Percentiles rank a stretch among this genome's conserved stretches.
phyloP scores from a whole-genome alignment of 2,113 vertebrate genomes.

The Podarcis raffonei region DNA sequence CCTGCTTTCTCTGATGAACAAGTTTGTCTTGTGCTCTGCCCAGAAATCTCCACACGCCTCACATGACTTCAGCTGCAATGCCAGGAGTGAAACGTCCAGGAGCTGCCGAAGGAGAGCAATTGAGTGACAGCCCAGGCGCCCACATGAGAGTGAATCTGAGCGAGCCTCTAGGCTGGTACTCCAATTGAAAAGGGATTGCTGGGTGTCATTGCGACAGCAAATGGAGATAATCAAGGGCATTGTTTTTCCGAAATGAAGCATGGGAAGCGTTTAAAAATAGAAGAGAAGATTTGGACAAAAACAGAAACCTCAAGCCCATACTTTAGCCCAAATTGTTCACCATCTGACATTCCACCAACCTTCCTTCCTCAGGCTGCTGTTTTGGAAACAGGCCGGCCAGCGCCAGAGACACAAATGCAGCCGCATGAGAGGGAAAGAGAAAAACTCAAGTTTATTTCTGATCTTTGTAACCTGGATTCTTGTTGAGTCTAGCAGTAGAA shows the following conservation, averaged over 20 bases:
- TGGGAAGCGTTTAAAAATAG: slow-evolving; percentile 60
- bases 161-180: slow-evolving; percentile 17
- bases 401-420: not conserved
- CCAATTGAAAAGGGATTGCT: slow-evolving; percentile 24
- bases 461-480: not conserved
- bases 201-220: slow-evolving; percentile 61
- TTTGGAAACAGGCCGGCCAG: not conserved
- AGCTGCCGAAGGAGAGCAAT: not conserved
- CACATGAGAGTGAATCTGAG: not conserved
- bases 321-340: not conserved
- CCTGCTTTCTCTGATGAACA: not conserved
- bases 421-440: not conserved
- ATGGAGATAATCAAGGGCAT: slow-evolving; percentile 56
- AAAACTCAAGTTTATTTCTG: not conserved
- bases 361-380: not conserved
- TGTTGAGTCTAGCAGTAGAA: not conserved
- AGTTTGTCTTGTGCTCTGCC: not conserved
- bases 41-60: not conserved
- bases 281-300: slow-evolving; percentile 40
- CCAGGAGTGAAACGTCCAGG: not conserved
- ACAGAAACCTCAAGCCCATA: not conserved
- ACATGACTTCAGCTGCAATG: not conserved
- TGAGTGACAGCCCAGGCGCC: not conserved
- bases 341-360: slow-evolving; percentile 2
- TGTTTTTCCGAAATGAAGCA: slow-evolving; percentile 54